These are phyloP conservation scores for Chrysina gloriosa DNA, from an alignment of 2,888 invertebrate species.

Conservation along the genomic window DNA sequence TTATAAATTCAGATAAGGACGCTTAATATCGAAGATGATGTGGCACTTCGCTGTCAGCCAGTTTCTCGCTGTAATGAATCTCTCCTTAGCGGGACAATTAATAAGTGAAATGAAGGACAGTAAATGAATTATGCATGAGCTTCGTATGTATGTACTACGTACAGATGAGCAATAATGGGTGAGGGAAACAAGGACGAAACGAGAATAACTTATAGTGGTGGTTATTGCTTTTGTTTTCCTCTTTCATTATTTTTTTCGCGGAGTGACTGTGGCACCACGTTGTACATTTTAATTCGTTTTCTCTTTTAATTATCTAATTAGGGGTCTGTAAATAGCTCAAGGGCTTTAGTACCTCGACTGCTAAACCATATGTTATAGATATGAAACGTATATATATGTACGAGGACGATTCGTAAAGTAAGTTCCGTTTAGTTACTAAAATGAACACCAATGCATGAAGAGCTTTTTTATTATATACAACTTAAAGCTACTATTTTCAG, in stretches of 20 bases:
- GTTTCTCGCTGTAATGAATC: constrained; percentile 30
- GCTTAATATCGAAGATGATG: constrained; percentile 34
- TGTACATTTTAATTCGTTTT: constrained; percentile 26
- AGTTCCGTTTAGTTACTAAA: too few species aligned
- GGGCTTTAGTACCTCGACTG: not conserved
- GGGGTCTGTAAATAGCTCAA: not conserved
- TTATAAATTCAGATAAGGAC: constrained; percentile 33
- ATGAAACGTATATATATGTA: not conserved
- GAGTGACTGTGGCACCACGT: not conserved
- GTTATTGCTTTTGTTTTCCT: constrained; percentile 18
- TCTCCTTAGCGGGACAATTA: constrained; percentile 36
- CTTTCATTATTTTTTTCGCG: not conserved
- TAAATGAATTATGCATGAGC: constrained; percentile 26
- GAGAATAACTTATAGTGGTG: constrained; percentile 20
- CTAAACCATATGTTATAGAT: not conserved
- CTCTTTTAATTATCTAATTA: constrained; percentile 33
- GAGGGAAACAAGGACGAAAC: constrained; percentile 13
- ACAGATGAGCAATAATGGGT: not conserved
- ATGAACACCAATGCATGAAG: too few species aligned
- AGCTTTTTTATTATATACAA: too few species aligned
- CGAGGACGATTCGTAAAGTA: not conserved
- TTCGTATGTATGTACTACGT: constrained; percentile 7
- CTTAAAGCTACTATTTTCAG: too few species aligned
- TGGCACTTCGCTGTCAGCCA: constrained; percentile 31
- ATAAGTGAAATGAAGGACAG: constrained; percentile 33